These are phyloP conservation scores for Liasis olivaceus DNA, from an alignment of 2,797 vertebrate species.

Conservation along the genomic window DNA sequence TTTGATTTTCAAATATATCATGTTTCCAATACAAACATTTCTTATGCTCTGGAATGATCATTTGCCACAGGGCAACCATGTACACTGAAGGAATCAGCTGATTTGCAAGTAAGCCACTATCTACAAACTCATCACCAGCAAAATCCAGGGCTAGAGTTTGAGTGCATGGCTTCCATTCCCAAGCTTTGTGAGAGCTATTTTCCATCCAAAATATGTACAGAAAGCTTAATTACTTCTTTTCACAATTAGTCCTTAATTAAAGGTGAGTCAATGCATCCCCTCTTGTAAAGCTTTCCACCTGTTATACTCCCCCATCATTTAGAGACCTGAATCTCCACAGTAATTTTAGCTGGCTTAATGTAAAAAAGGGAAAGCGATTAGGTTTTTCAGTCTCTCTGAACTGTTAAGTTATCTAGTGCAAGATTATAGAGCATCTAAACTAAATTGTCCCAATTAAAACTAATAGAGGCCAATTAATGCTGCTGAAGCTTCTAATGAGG, in stretches of 20 bases:
- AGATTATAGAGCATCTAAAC: conserved; percentile 27
- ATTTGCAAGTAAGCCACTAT: not conserved
- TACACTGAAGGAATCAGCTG: not conserved
- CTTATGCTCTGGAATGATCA: not conserved
- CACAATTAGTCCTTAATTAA: conserved; percentile 18
- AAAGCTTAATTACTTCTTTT: conserved; percentile 17
- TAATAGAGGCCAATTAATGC: conserved; percentile 39
- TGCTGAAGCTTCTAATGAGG: conserved; percentile 30
- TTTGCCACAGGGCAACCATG: not conserved
- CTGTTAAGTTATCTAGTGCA: conserved; percentile 14
- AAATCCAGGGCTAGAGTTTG: not conserved
- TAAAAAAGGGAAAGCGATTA: not conserved
- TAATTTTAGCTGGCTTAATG: not conserved
- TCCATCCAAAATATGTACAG: not conserved
- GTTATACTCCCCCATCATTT: conserved; percentile 3
- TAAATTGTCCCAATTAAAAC: conserved; percentile 43
- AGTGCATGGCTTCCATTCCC: not conserved
- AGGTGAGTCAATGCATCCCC: conserved; percentile 1
- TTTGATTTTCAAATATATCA: not conserved
- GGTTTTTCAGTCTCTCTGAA: not conserved
- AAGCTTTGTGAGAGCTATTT: not conserved
- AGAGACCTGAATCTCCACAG: not conserved
- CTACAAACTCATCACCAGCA: not conserved
- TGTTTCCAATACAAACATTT: not conserved
- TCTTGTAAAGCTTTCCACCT: not conserved